phyloP scores from a whole-genome alignment of 1,140 invertebrate species.

The Lordiphosa collinella region DNA sequence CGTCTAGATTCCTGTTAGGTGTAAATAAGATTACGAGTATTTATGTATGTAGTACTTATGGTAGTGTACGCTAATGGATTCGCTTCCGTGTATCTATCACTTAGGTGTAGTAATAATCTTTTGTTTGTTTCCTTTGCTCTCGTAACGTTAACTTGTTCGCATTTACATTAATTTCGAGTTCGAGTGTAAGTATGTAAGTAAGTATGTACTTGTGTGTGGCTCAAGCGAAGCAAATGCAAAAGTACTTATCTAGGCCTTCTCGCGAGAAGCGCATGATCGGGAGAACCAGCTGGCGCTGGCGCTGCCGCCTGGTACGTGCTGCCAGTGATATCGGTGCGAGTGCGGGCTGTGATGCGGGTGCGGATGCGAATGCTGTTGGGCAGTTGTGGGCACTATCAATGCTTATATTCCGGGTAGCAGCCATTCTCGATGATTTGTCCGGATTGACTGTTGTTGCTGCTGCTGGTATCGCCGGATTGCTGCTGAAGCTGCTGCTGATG shows the following conservation, averaged over 20 bases:
- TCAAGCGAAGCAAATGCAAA: constrained; percentile 35
- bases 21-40: constrained; percentile 8
- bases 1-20: neutral
- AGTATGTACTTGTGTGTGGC: constrained; percentile 20
- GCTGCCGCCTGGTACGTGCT: constrained; percentile 15
- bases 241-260: constrained; percentile 26
- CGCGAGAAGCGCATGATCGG: constrained; percentile 25
- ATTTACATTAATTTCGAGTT: constrained; percentile 30
- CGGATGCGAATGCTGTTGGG: constrained; percentile 13
- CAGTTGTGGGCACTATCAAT: constrained; percentile 80
- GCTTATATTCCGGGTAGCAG: constrained; percentile 81
- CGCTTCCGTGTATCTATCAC: constrained; percentile 29
- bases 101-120: constrained; percentile 21
- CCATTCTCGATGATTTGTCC: constrained; percentile 80
- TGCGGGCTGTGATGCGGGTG: neutral
- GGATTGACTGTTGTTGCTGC: constrained; percentile 79
- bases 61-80: constrained; percentile 18
- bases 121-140: constrained; percentile 15
- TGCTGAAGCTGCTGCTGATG: constrained; percentile 62
- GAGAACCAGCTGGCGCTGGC: constrained; percentile 2
- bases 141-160: constrained; percentile 40
- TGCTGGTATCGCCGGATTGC: constrained; percentile 75
- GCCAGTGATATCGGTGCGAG: constrained; percentile 9
- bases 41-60: constrained; percentile 3
- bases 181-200: constrained; percentile 28